Evolutionary conservation across 2,888 invertebrate genomes (phyloP), one percentile per base, ranked within the genome.

Genomic region (Phrixothrix hirtus): DNA sequence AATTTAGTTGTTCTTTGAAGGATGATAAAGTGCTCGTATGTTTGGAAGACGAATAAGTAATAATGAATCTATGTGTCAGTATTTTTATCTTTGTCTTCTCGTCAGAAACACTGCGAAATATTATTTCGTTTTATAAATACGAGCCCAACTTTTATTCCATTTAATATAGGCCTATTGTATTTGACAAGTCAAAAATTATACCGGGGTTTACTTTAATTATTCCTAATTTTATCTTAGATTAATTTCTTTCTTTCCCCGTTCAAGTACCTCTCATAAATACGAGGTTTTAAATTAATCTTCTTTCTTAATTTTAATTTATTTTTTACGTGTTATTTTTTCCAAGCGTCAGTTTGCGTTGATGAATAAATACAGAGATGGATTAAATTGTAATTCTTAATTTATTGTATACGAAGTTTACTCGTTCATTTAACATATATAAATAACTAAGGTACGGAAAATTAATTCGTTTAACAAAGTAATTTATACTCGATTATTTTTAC

Each of bases 181-280:
- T 35, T 54, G 54, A 54, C 54, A 54, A 47, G 48, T 43, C 54
- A 54, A 54, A 54, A 48, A 54, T 54, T 54, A 48, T 43, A 27
- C 43, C 43, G 31, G 39, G 44, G 44, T 39, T 48, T 39, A 43
- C 38, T 57, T 57, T 57, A 57, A 57, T 57, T 54, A 57, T 57
- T 54, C 57, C 39, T 57, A 57, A 57, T 57, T 54, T 54, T 50
- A 43, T 57, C 57, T 47, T 34, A 50, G 50, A 57, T 54, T 57
- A 57, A 57, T 57, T 54, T 57, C 57, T 57, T 53, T 54, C 56
- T 38, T 41, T 49, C 36, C 45, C 35, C 38, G 48, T 44, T 53
- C 43, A 42, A 47, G 47, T 41, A 53, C 38, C 48, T 44, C 44
- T 38, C 45, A 48, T 39, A 44, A 49, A 49, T 44, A 26, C 44